Evolutionary conservation across 2,113 vertebrate genomes (phyloP).

Genomic region (Microcebus lehilahytsara): DNA sequence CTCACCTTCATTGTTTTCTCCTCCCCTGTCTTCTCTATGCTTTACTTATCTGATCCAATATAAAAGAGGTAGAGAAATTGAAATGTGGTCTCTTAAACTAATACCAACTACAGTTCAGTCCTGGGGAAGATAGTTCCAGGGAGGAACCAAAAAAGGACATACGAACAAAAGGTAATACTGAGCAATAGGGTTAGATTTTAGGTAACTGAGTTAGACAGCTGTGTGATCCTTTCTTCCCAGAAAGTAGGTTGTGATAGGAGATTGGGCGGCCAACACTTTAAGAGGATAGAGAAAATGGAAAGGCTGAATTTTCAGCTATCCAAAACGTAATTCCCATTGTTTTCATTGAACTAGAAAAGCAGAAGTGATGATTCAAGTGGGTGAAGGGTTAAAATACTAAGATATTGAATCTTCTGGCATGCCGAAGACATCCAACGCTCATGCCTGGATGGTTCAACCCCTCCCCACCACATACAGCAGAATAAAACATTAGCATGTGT

Average conservation of each 20-base stretch:
- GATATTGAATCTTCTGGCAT: neutral
- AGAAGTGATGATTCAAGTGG: neutral
- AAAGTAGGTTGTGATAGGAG: neutral
- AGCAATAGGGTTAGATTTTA: neutral
- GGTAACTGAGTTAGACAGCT: neutral
- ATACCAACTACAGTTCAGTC: neutral
- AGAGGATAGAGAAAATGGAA: neutral
- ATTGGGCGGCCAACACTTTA: neutral
- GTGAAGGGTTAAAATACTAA: neutral
- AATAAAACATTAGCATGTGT: neutral
- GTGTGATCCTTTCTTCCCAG: neutral
- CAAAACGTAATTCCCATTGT: neutral
- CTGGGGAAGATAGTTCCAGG: neutral
- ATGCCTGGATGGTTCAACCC: neutral
- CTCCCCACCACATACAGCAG: neutral
- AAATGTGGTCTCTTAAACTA: neutral
- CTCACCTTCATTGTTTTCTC: neutral
- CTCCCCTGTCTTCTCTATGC: neutral
- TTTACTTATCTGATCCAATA: neutral
- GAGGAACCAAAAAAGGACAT: neutral
- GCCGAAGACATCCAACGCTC: neutral
- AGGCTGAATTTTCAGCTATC: neutral
- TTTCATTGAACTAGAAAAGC: neutral
- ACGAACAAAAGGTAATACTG: neutral
- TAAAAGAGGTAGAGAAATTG: neutral